Percentiles rank a stretch among this genome's conserved stretches.
phyloP scores from a whole-genome alignment of 2,113 vertebrate genomes.

The Ranitomeya variabilis region DNA sequence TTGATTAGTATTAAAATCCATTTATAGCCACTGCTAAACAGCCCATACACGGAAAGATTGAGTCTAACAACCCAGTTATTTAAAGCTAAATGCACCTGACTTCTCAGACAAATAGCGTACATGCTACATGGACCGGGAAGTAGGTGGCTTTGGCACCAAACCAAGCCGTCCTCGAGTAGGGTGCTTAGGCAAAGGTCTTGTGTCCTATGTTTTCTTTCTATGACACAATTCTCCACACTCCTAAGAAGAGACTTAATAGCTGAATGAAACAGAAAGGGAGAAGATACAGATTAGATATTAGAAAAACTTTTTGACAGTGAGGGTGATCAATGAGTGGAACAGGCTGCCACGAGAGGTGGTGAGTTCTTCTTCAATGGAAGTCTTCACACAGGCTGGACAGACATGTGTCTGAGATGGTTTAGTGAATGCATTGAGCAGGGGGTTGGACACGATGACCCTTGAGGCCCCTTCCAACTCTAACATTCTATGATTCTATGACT shows the following conservation, averaged over 20 bases:
- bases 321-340: too few relatives aligned
- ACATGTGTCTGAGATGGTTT: too few relatives aligned
- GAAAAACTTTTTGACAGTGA: too few relatives aligned
- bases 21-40: background rate
- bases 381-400: too few relatives aligned
- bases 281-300: too few relatives aligned
- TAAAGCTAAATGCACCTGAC: background rate
- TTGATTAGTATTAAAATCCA: slow-evolving; percentile 13
- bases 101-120: background rate
- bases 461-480: too few relatives aligned
- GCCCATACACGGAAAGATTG: background rate
- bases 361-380: too few relatives aligned
- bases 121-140: background rate
- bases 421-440: too few relatives aligned
- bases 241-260: too few relatives aligned
- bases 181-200: background rate
- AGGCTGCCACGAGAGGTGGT: too few relatives aligned
- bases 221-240: background rate
- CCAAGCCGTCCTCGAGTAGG: background rate
- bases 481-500: background rate
- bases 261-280: too few relatives aligned
- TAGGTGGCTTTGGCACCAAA: background rate
- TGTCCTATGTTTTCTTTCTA: background rate
- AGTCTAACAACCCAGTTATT: background rate
- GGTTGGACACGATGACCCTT: too few relatives aligned